A percentile compares a stretch with the other conserved stretches of the same genome.
These are phyloP conservation scores for Ceyx cyanopectus DNA, from an alignment of 2,113 vertebrate species.

Conservation along the genomic window DNA sequence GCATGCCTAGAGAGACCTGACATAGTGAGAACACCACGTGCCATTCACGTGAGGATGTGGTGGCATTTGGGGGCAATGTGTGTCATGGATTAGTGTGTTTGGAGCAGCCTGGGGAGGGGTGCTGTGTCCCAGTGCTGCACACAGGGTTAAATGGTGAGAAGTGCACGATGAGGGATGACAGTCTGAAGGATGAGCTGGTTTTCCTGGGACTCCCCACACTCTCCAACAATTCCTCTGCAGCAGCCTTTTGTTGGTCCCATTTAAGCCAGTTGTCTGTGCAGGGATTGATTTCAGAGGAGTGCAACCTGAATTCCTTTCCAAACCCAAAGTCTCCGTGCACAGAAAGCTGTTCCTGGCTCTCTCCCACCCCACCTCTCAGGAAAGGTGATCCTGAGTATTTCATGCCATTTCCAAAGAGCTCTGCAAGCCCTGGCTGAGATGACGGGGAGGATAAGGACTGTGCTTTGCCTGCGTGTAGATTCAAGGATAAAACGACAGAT, in stretches of 20 bases:
- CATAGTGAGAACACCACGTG: neutral
- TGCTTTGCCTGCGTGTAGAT: conserved; percentile 15
- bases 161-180: fast-evolving
- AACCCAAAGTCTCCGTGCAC: neutral
- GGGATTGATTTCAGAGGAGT: neutral
- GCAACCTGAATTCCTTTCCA: neutral
- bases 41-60: neutral
- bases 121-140: neutral
- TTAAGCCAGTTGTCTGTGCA: conserved; percentile 13
- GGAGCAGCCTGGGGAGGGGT: fast-evolving
- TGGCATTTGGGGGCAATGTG: neutral
- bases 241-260: neutral
- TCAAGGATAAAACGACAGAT: conserved; percentile 68
- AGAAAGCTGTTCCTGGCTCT: neutral
- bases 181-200: neutral
- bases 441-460: neutral
- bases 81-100: neutral
- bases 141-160: neutral
- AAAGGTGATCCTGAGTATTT: neutral
- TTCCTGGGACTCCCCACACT: neutral
- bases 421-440: neutral
- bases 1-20: neutral
- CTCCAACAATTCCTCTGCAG: neutral
- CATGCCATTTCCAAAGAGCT: neutral
- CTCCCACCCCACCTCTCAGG: neutral